Evolutionary conservation across 2,888 invertebrate species (phyloP).

Genomic region (Octodonta nipae): DNA sequence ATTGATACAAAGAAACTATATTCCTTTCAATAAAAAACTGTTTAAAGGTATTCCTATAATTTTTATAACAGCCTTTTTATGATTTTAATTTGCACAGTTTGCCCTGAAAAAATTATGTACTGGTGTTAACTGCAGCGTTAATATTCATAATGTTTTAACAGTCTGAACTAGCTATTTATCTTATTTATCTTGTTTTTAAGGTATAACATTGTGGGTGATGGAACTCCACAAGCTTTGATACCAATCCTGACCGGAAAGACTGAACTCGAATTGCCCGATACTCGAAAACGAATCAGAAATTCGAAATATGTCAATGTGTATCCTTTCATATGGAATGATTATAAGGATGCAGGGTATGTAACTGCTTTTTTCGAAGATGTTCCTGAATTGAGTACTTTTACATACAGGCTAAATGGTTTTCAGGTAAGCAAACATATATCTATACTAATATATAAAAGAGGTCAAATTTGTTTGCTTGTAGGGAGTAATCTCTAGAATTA

Average conservation of each 20-base stretch:
- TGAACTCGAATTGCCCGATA: constrained; percentile 79
- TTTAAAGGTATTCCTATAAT: too few relatives aligned
- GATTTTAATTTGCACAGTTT: too few relatives aligned
- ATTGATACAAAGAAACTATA: too few relatives aligned
- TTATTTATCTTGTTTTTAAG: constrained; percentile 19
- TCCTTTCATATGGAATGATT: constrained; percentile 78
- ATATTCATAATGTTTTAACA: too few relatives aligned
- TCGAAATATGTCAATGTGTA: constrained; percentile 59
- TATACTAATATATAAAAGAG: too few relatives aligned
- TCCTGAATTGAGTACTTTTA: constrained; percentile 73
- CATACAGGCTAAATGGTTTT: constrained; percentile 81
- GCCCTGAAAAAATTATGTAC: too few relatives aligned
- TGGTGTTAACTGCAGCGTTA: too few relatives aligned
- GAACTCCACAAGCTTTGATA: constrained; percentile 74
- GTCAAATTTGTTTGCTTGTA: too few relatives aligned
- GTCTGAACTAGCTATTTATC: constrained; percentile 4
- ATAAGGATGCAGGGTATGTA: constrained; percentile 53
- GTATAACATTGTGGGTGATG: constrained; percentile 75
- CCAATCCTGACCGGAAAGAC: constrained; percentile 75
- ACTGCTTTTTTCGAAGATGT: constrained; percentile 82
- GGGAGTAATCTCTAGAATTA: too few relatives aligned
- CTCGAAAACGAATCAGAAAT: constrained; percentile 52
- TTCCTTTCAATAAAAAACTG: too few relatives aligned
- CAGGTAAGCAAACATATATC: too few relatives aligned
- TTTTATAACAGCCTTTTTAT: too few relatives aligned